Evolutionary conservation across 2,888 invertebrate species (phyloP), one percentile per base, ranked within the genome.

Genomic region (Heliconius ethilla): DNA sequence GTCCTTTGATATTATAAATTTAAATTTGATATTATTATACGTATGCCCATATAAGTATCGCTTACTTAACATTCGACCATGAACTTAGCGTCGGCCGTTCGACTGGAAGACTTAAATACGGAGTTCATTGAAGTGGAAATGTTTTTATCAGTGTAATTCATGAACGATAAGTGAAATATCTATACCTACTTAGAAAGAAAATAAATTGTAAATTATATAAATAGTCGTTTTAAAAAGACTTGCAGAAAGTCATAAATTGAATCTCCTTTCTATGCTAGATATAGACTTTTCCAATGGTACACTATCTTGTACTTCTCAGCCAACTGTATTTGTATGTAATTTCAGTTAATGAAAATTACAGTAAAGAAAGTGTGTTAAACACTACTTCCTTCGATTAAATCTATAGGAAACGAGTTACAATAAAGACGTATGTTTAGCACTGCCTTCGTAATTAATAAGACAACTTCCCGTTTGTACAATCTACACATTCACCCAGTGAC

Each of bases 11-110:
- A 55, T 55, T 33, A 33, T 29, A 55, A 13, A 59, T 72, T 72
- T 72, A 37, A 70, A 70, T 51, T 55, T n/a, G 33, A 55, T 55
- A 70, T 27, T 40, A n/a, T 15, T 4, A 45, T n/a, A 25, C 9
- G 33, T 33, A 33, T 33, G 33, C 33, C 29, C 7, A 73, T 63
- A 62, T 73, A 63, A 77, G 18, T 67, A 66, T 59, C 59, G 40
- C 66, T 37, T 37, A 67, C 27, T 40, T 63, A 55, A 77, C 22
- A 77, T 62, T 59, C 66, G 77, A 25, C 77, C 77, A 7, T 77
- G 77, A 77, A 77, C 77, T 67, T 77, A 66, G 11, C 51, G 15
- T 51, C 66, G 65, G 73, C 67, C 73, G 40, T 40, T 55, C 37
- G 65, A 29, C 59, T 63, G 63, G 40, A 33, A 77, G 73, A 59